Base-by-base conservation (phyloP, 2,113 vertebrate genomes). In the Pelodiscus sinensis region DNA sequence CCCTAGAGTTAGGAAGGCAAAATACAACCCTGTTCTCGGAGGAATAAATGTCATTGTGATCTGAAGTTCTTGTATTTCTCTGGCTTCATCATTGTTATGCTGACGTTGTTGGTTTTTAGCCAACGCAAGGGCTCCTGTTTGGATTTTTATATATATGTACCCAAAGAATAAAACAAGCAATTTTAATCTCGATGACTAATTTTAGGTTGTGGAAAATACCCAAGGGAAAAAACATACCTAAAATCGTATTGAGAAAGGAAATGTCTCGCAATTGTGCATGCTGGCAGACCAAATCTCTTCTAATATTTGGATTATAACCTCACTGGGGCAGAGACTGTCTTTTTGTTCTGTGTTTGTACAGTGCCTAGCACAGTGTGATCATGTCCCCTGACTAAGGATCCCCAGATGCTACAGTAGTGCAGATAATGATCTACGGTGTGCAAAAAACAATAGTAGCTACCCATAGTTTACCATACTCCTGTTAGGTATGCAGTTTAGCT, bases 361-460 rank as follows among this genome's bases (percentile, higher is more conserved):
- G 29, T 3, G 15, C 62, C 62, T 65, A n/a, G 29, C 29, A 65
- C 29, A 65, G 31, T 65, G 14, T 13, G 62, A n/a, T 31, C 15
- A 2, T 65, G 29, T 29, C 29, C 14, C 15, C 15, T 2, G 7
- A 65, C 44, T 0, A 15, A 65, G 29, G 29, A 7, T 1, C 29
- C 15, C 7, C 16, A 9, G 13, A 8, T 3, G 1, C 29, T 65
- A 65, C 62, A 31, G 6, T 65, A 65, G 31, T 65, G 62, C 5
- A 65, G 62, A 65, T 65, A 65, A 65, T 31, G 31, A 65, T 29
- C 8, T n/a, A 8, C 62, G 18, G 62, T n/a, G 29, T n/a, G 29
- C 29, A 18, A 29, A 31, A 65, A 65, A 65, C 13, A 18, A 65
- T 18, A 31, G 62, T 65, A 18, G 29, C 15, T 65, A 65, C 29